Percentiles rank a stretch among this genome's conserved stretches.
phyloP scores from a whole-genome alignment of 1,140 invertebrate species.

The Papilio polytes region DNA sequence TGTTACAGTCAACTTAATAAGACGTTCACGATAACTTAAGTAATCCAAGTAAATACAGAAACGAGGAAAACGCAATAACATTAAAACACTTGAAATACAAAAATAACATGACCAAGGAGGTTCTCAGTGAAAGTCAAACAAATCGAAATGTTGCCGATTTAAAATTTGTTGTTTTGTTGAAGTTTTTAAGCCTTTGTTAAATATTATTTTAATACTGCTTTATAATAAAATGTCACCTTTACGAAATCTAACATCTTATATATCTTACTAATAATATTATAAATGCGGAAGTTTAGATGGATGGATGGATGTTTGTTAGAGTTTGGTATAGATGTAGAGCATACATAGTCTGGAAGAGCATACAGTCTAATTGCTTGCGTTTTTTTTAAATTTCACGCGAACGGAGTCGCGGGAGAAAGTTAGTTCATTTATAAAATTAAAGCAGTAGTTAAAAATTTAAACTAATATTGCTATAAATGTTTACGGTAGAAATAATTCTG shows the following conservation, averaged over 20 bases:
- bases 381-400: no score
- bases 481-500: no score
- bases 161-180: conserved; percentile 17
- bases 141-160: conserved; percentile 33
- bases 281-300: no score
- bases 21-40: conserved; percentile 2
- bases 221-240: not conserved
- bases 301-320: no score
- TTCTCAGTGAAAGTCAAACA: conserved; percentile 13
- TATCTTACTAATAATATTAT: no score
- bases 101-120: conserved; percentile 26
- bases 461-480: no score
- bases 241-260: not conserved
- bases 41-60: not conserved
- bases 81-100: not conserved
- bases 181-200: not conserved
- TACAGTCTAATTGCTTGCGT: no score
- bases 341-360: no score
- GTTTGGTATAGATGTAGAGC: no score
- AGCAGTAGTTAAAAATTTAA: no score
- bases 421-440: no score
- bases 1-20: not conserved
- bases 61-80: conserved; percentile 20
- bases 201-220: not conserved
- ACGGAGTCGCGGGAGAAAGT: no score